These are phyloP conservation scores for Epinephelus malabaricus DNA, from an alignment of 2,797 vertebrate genomes.

Conservation along the genomic window DNA sequence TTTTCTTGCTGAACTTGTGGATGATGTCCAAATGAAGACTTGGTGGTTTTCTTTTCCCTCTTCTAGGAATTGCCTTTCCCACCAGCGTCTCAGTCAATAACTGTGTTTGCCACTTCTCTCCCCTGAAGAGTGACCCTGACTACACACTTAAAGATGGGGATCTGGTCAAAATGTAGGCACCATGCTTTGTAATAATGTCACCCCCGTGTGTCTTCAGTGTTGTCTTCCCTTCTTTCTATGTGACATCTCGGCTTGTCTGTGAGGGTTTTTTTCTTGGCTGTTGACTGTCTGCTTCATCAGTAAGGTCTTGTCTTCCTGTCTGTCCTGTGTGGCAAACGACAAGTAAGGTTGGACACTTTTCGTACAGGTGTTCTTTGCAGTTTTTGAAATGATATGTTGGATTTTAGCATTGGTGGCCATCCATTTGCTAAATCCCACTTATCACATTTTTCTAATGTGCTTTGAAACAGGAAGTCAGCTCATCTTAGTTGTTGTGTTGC, in stretches of 20 bases:
- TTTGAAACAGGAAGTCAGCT: conserved; percentile 23
- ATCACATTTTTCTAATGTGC: conserved; percentile 8
- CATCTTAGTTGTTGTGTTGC: conserved; percentile 73
- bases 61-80: conserved; percentile 95
- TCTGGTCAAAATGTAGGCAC: conserved; percentile 95
- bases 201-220: conserved; percentile 54
- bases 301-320: conserved; percentile 46
- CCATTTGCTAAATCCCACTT: conserved; percentile 19
- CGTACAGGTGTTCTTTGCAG: background rate
- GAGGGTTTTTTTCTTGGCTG: conserved; percentile 41
- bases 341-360: conserved; percentile 58
- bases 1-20: conserved; percentile 51
- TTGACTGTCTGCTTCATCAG: conserved; percentile 48
- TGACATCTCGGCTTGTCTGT: conserved; percentile 43
- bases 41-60: conserved; percentile 74
- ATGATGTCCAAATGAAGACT: conserved; percentile 70
- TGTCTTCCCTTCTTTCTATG: conserved; percentile 42
- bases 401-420: conserved; percentile 23
- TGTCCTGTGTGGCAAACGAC: conserved; percentile 69
- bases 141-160: conserved; percentile 95
- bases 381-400: conserved; percentile 1
- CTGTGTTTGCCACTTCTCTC: conserved; percentile 99
- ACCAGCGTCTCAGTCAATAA: conserved; percentile 98
- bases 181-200: conserved; percentile 50
- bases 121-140: conserved; percentile 97